phyloP scores from a whole-genome alignment of 2,113 vertebrate genomes.

The Thalassoma bifasciatum region DNA sequence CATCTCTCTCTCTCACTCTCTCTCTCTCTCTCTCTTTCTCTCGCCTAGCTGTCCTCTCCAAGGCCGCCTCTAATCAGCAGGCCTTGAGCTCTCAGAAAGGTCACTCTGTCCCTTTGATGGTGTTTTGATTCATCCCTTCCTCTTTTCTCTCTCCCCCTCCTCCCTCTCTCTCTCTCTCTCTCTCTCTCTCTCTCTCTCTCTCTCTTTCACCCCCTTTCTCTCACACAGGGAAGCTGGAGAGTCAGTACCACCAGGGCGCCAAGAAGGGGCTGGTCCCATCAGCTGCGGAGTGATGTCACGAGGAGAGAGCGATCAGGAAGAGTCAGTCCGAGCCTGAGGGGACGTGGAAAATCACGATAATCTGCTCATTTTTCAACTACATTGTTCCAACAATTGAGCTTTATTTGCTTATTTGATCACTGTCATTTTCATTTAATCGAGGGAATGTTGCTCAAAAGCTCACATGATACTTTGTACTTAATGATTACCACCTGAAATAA shows the following conservation, averaged over 20 bases:
- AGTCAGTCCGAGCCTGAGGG: slow-evolving; percentile 16
- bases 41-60: slow-evolving; percentile 29
- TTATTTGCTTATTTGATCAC: not conserved
- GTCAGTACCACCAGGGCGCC: slow-evolving; percentile 94
- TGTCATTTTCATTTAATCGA: not conserved
- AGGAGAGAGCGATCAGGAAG: slow-evolving; percentile 34
- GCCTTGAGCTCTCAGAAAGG: slow-evolving; percentile 80
- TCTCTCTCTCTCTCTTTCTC: slow-evolving; percentile 4
- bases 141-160: slow-evolving; percentile 60
- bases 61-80: slow-evolving; percentile 75
- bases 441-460: not conserved
- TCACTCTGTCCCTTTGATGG: slow-evolving; percentile 81
- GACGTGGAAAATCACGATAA: slow-evolving; percentile 29
- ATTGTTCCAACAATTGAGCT: slow-evolving; percentile 5
- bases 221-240: slow-evolving; percentile 93
- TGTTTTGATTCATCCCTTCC: slow-evolving; percentile 80
- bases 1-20: slow-evolving; percentile 10
- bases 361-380: not conserved
- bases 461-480: not conserved
- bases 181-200: slow-evolving; percentile 50
- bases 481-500: too few species aligned
- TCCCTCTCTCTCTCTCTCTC: slow-evolving; percentile 41
- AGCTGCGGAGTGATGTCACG: slow-evolving; percentile 71
- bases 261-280: slow-evolving; percentile 94
- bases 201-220: slow-evolving; percentile 51